Conservation (phyloP, 2,113 vertebrate species). For the Chelonoidis abingdonii region DNA sequence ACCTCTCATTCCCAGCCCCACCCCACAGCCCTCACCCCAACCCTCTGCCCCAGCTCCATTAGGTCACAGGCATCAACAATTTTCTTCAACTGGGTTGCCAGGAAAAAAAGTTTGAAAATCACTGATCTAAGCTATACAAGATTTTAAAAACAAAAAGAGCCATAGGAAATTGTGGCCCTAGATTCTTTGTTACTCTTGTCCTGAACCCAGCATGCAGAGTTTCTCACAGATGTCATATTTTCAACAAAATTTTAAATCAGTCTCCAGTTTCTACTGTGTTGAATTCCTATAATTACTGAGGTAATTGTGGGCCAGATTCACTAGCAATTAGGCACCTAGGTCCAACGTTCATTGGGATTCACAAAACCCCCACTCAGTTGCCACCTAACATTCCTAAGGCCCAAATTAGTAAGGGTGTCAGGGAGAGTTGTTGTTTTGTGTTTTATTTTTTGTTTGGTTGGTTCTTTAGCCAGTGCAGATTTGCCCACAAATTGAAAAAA, state of each 20-base stretch:
- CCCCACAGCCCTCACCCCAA: too few relatives aligned
- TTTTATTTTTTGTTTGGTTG: neutral
- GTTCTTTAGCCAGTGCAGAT: neutral
- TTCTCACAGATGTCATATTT: neutral
- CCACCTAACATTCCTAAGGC: neutral
- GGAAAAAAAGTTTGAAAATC: too few relatives aligned
- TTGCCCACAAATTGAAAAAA: neutral
- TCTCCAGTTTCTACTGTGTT: neutral
- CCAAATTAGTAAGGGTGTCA: neutral
- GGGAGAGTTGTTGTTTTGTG: too few relatives aligned
- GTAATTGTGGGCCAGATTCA: neutral
- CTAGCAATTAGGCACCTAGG: neutral
- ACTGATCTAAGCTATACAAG: neutral
- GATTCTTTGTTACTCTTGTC: neutral
- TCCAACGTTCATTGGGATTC: neutral
- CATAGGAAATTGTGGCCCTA: neutral
- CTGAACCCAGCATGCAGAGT: neutral
- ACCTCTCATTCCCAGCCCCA: too few relatives aligned
- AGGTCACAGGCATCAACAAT: too few relatives aligned
- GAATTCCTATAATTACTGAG: neutral
- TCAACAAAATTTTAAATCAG: neutral
- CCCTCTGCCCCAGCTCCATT: too few relatives aligned
- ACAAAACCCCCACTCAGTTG: neutral
- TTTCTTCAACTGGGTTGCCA: too few relatives aligned
- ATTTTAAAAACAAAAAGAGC: slow-evolving; percentile 4